These are phyloP conservation scores for Pristionchus arcanus DNA, from an alignment of 2,888 invertebrate genomes.

Conservation along the genomic window DNA sequence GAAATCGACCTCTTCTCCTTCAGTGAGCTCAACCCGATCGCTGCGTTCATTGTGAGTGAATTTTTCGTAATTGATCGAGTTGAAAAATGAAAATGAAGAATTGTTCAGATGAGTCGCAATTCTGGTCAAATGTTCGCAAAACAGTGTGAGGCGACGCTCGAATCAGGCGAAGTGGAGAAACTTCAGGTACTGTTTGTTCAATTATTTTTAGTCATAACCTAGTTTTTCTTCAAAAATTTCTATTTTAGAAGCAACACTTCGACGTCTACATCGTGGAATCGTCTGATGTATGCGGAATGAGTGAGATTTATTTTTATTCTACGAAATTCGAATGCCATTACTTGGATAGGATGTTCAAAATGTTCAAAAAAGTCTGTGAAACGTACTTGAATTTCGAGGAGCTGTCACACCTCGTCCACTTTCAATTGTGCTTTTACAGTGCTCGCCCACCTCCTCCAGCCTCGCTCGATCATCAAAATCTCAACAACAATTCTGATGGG, in stretches of 20 bases:
- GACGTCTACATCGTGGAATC: conserved; percentile 12
- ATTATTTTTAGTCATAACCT: too few species aligned
- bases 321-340: not conserved
- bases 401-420: too few species aligned
- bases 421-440: too few species aligned
- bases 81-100: not conserved
- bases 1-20: not conserved
- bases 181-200: not conserved
- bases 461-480: conserved; percentile 7
- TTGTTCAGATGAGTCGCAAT: not conserved
- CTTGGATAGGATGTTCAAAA: not conserved
- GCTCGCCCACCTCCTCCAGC: conserved; percentile 4
- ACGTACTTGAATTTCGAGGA: not conserved
- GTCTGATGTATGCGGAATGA: not conserved
- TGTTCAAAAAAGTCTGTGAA: not conserved
- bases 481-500: conserved; percentile 2
- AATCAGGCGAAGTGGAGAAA: not conserved
- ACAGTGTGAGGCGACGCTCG: conserved; percentile 1
- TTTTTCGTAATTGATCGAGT: not conserved
- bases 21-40: conserved; percentile 42
- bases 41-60: not conserved
- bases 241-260: not conserved
- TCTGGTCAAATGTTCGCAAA: not conserved
- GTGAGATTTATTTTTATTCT: not conserved
- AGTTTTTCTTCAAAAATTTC: too few species aligned